Evolutionary conservation across 2,797 vertebrate genomes (phyloP).

Genomic region (Catostomus latipinnis): DNA sequence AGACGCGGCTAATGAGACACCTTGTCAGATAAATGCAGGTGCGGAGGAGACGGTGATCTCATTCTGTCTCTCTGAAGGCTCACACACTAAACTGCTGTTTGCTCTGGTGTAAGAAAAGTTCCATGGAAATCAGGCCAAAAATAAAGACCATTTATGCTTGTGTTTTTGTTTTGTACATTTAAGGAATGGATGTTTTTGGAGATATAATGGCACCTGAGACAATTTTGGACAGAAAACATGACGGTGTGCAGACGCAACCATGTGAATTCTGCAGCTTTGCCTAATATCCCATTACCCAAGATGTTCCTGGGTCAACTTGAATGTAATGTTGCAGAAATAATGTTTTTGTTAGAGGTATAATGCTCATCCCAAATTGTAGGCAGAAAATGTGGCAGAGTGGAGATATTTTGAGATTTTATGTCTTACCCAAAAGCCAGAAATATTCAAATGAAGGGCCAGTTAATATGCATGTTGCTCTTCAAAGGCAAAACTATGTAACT

Average conservation of each 20-base stretch:
- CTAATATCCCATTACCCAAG: too few relatives aligned
- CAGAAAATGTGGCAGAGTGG: background rate
- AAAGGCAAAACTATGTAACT: too few relatives aligned
- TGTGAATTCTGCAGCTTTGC: background rate
- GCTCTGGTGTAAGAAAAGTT: constrained; percentile 24
- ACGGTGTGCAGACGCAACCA: background rate
- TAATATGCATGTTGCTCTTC: too few relatives aligned
- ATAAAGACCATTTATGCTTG: background rate
- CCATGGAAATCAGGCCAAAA: constrained; percentile 21
- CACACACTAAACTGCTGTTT: constrained; percentile 23
- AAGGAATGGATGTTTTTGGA: background rate
- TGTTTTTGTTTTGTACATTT: background rate
- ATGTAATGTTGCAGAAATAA: background rate
- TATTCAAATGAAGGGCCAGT: too few relatives aligned
- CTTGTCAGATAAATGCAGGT: constrained; percentile 35
- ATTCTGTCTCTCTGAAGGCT: constrained; percentile 23
- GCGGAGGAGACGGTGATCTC: constrained; percentile 7
- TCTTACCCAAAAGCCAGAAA: too few relatives aligned
- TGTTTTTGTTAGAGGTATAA: background rate
- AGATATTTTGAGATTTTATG: too few relatives aligned
- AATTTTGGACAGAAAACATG: background rate
- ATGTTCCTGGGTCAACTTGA: too few relatives aligned
- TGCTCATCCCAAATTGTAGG: background rate
- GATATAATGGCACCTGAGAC: background rate
- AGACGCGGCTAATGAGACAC: constrained; percentile 31